These are phyloP conservation scores for Diachasma alloeum DNA, from an alignment of 1,140 invertebrate genomes.

Conservation along the genomic window DNA sequence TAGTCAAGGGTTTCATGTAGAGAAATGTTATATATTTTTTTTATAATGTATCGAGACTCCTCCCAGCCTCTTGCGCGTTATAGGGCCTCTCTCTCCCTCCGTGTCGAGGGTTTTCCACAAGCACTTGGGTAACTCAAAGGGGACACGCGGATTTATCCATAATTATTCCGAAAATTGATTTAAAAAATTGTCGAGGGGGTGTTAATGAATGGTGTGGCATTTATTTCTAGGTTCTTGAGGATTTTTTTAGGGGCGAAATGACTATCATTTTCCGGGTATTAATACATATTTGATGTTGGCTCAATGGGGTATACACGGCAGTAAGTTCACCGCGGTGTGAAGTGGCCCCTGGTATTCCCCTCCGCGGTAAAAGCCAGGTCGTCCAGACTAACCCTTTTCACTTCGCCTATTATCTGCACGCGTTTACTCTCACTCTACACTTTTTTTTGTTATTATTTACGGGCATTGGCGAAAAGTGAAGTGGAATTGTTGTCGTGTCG, in stretches of 20 bases:
- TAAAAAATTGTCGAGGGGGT: background rate
- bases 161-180: background rate
- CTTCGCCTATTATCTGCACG: slow-evolving; percentile 46
- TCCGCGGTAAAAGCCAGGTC: slow-evolving; percentile 43
- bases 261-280: background rate
- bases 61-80: background rate
- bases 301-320: background rate
- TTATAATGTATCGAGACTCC: background rate
- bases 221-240: background rate
- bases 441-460: slow-evolving; percentile 42
- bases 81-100: background rate
- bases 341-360: slow-evolving; percentile 24
- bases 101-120: background rate
- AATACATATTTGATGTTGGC: background rate
- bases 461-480: background rate
- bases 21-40: background rate
- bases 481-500: background rate
- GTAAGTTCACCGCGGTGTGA: slow-evolving; percentile 44
- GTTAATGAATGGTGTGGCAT: background rate
- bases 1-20: background rate
- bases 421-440: slow-evolving; percentile 46
- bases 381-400: slow-evolving; percentile 37
- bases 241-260: background rate
- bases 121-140: background rate
- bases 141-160: background rate